Base-by-base conservation (phyloP, 2,113 vertebrate genomes). In the Poecilia latipinna region DNA sequence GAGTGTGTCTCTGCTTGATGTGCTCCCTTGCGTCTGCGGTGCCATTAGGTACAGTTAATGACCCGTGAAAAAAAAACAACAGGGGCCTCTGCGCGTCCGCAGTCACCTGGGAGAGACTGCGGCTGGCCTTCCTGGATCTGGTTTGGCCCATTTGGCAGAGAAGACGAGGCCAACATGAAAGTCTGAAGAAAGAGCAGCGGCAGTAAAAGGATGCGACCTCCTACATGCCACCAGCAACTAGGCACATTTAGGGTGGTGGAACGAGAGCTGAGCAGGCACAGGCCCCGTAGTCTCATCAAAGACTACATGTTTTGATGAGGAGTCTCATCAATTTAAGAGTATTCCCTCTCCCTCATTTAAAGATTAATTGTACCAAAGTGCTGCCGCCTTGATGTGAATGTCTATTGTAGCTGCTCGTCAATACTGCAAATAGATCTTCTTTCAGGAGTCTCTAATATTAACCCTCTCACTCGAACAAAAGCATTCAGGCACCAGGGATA, bases 371-470 rank as follows among this genome's bases (percentile, higher is more conserved):
- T 91, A 91, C 83, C 87, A 54, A 70, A 67, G 80, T 83, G 86
- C 77, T 80, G 60, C 68, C 76, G 89, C 79, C 78, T 89, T 91
- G 87, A 91, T 93, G 93, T 94, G 94, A 94, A 94, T 91, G 91
- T 89, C 92, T 88, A 93, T 88, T 92, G 92, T 92, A 42, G 12
- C 39, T 15, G 91, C 84, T 87, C 87, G 90, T 94, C 93, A 94
- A 94, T 94, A 95, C 84, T 71, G 84, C 92, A 93, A 94, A 94
- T 90, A 91, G 93, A 86, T 89, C 90, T 89, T 93, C 91, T 91
- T 92, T 92, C 90, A 93, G 92, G 93, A 93, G 93, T 93, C 91
- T 92, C 92, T 89, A 89, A 94, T 93, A 93, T 93, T 89, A 94
- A 93, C 83, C 85, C 82, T 48, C 5, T 78, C 92, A 88, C 88